Evolutionary conservation across 2,888 invertebrate genomes (phyloP).

Genomic region (Bellardia bayeri): DNA sequence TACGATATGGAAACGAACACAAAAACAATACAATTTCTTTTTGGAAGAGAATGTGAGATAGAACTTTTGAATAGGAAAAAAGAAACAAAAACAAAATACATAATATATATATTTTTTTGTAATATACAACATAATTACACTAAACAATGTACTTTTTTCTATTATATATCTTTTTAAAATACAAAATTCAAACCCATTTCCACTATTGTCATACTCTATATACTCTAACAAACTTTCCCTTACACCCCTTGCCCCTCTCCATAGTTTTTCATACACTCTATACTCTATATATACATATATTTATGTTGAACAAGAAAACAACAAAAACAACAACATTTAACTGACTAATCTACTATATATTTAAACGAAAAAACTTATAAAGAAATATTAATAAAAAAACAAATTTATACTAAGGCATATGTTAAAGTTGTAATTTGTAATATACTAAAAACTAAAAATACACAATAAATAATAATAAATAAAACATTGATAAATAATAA

Average conservation of each 20-base stretch:
- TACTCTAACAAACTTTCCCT: not conserved
- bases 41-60: constrained; percentile 47
- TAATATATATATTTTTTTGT: constrained; percentile 70
- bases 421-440: constrained; percentile 73
- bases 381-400: constrained; percentile 36
- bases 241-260: not conserved
- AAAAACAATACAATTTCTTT: not conserved
- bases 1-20: constrained; percentile 61
- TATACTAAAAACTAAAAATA: constrained; percentile 61
- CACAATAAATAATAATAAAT: constrained; percentile 36
- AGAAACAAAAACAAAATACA: constrained; percentile 44
- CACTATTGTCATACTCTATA: constrained; percentile 47
- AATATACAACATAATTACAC: constrained; percentile 72
- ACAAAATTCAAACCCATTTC: constrained; percentile 15
- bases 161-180: constrained; percentile 53
- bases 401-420: constrained; percentile 72
- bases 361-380: constrained; percentile 36
- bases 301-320: constrained; percentile 51
- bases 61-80: constrained; percentile 44
- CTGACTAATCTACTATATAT: constrained; percentile 62
- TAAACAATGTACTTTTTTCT: constrained; percentile 62
- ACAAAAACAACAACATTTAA: constrained; percentile 41
- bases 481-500: constrained; percentile 57
- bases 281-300: constrained; percentile 42
- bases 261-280: constrained; percentile 52